These are phyloP conservation scores for Solenodon paradoxus DNA, from an alignment of 2,113 vertebrate genomes.

Conservation along the genomic window DNA sequence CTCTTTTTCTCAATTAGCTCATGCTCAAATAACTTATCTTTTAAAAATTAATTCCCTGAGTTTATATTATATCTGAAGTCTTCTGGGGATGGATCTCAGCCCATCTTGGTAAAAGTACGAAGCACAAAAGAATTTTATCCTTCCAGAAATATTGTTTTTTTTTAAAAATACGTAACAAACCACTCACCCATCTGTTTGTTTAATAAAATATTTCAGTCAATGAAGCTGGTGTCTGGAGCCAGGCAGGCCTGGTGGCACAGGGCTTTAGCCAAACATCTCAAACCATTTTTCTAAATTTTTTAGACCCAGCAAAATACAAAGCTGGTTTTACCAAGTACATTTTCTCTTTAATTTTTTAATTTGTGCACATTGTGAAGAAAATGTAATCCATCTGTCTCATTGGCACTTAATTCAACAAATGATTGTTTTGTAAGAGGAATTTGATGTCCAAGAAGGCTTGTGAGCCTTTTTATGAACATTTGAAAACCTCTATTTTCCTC, in stretches of 20 bases:
- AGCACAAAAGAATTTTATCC: neutral
- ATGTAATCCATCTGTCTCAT: conserved; percentile 70
- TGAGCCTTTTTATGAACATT: conserved; percentile 22
- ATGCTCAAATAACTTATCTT: neutral
- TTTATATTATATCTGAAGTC: neutral
- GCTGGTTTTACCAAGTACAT: conserved; percentile 54
- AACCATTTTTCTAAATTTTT: conserved; percentile 57
- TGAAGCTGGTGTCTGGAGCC: conserved; percentile 10
- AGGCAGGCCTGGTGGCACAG: conserved; percentile 57
- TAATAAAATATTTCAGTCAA: conserved; percentile 45
- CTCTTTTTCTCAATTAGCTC: neutral
- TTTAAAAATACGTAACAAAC: conserved; percentile 36
- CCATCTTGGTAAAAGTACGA: neutral
- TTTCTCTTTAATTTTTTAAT: conserved; percentile 73
- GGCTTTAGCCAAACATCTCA: conserved; percentile 50
- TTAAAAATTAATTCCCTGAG: neutral
- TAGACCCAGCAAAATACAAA: conserved; percentile 55
- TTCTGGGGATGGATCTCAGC: neutral
- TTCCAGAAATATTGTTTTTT: neutral
- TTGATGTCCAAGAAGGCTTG: conserved; percentile 44
- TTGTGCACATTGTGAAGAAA: conserved; percentile 67
- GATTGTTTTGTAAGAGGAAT: conserved; percentile 63
- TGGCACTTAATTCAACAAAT: conserved; percentile 64
- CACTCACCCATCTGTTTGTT: conserved; percentile 9
- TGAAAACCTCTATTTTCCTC: neutral